Conservation (phyloP, 2,797 vertebrate species). For the Naso thynnoides region DNA sequence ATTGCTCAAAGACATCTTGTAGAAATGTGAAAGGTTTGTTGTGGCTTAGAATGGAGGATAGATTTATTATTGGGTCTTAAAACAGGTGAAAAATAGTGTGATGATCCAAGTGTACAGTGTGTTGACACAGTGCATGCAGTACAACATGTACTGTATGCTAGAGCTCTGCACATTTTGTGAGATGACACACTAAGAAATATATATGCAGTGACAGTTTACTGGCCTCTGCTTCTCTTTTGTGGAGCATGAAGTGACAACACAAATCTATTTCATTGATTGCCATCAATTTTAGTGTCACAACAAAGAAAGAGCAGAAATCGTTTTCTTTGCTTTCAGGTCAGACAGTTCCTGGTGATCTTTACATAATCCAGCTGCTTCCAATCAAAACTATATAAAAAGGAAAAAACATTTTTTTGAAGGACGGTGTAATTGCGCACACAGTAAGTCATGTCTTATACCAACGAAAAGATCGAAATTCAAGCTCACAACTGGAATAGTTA, state of each 20-base stretch:
- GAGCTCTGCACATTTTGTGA: slow-evolving; percentile 1
- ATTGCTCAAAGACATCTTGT: not conserved
- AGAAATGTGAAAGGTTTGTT: not conserved
- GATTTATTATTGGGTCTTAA: not conserved
- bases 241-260: slow-evolving; percentile 2
- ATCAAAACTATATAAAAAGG: not conserved
- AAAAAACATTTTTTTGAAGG: slow-evolving; percentile 4
- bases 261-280: slow-evolving; percentile 26
- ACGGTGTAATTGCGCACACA: not conserved
- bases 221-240: slow-evolving; percentile 11
- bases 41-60: not conserved
- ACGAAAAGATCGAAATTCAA: slow-evolving; percentile 24
- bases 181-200: not conserved
- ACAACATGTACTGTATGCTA: not conserved
- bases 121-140: not conserved
- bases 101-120: not conserved
- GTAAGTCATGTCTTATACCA: not conserved
- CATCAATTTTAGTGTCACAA: slow-evolving; percentile 18
- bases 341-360: slow-evolving; percentile 8
- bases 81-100: not conserved
- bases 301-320: slow-evolving; percentile 18
- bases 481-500: slow-evolving; percentile 8
- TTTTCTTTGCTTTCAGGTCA: slow-evolving; percentile 22
- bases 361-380: not conserved
- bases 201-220: slow-evolving; percentile 13